These are phyloP conservation scores for Forbesichthys agassizii DNA, from an alignment of 2,113 vertebrate genomes.

Conservation along the genomic window DNA sequence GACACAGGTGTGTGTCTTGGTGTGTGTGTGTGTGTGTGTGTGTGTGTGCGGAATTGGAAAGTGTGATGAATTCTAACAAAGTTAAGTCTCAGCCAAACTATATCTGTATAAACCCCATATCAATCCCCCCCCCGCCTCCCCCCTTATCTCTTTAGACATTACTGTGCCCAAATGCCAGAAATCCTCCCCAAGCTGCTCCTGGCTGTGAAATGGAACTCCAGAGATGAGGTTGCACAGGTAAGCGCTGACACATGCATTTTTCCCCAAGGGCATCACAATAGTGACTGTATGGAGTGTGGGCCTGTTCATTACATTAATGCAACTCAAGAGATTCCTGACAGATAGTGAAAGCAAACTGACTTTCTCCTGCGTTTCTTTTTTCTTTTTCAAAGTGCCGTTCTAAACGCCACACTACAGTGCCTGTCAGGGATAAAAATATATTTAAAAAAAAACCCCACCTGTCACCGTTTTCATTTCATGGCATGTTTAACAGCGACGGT, in stretches of 20 bases:
- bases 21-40: slow-evolving; percentile 2
- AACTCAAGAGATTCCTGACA: slow-evolving; percentile 14
- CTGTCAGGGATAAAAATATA: too few species aligned
- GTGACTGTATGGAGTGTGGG: background rate
- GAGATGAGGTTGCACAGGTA: slow-evolving; percentile 98
- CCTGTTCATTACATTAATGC: background rate
- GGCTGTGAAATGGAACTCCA: slow-evolving; percentile 98
- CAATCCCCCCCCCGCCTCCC: background rate
- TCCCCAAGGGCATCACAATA: slow-evolving; percentile 16
- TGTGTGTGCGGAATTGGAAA: background rate
- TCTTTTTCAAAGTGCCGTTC: too few species aligned
- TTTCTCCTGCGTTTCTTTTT: background rate
- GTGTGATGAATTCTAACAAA: background rate
- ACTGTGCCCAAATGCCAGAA: slow-evolving; percentile 92
- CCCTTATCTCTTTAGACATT: slow-evolving; percentile 76
- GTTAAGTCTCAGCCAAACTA: background rate
- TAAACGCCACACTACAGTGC: too few species aligned
- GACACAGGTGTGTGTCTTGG: slow-evolving; percentile 85
- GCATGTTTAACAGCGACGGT: too few species aligned
- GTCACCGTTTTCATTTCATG: too few species aligned
- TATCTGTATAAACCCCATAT: background rate
- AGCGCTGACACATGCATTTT: slow-evolving; percentile 6
- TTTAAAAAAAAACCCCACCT: too few species aligned
- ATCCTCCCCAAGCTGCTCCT: slow-evolving; percentile 95
- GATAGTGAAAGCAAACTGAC: background rate